Evolutionary conservation across 2,113 vertebrate species (phyloP), one percentile per base, ranked within the genome.

Genomic region (Cepphus grylle): DNA sequence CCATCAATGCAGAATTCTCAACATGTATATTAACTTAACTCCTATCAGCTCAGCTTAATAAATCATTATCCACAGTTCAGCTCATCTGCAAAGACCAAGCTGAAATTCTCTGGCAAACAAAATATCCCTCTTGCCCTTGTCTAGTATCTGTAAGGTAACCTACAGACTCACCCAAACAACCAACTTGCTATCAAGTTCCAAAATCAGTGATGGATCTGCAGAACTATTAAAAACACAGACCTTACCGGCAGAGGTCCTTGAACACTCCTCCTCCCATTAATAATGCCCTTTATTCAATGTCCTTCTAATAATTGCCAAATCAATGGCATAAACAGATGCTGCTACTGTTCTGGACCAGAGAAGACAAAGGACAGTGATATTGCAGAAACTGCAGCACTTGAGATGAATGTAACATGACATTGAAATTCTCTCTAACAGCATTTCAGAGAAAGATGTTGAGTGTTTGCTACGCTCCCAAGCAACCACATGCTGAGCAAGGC

Each of bases 281-380:
- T 27, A 34, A 63, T 25, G 43, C 27, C 85, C 80, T 93, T 90
- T 66, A 65, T 27, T 87, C 56, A 3, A 10, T 79, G 86, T 87
- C 84, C 61, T 96, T 85, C 43, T 83, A 86, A 25, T 78, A 97
- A 94, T 3, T 94, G 82, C 77, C 61, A 95, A 84, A 96, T 84
- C 88, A 67, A 87, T 80, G 70, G 25, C 86, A 91, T 78, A 69
- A 93, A 61, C 77, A 94, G 72, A 85, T 72, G 56, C 49, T 81
- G n/a, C 59, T 56, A 1, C 26, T 42, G 36, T n/a, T 91, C 40
- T 65, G 81, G 52, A 77, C 67, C 25, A n/a, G 32, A 21, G n/a
- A 76, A 61, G 67, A 86, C 50, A 70, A 88, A 88, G 67, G 63
- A n/a, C 38, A 25, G 58, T 2, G 12, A 81, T 55, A 67, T 5